These are phyloP conservation scores for Sitobion miscanthi DNA, from an alignment of 1,140 invertebrate species.

Conservation along the genomic window DNA sequence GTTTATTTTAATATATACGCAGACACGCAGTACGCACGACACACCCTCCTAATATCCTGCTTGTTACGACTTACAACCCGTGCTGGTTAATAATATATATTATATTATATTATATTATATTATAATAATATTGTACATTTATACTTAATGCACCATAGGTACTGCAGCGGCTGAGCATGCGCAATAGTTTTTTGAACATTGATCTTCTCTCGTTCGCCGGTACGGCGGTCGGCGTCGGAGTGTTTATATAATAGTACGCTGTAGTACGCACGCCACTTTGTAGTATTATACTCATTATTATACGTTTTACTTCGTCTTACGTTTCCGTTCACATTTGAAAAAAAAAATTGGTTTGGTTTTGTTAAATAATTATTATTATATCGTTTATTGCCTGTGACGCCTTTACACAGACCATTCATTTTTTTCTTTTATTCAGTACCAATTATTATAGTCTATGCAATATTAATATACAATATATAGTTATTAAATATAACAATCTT, in stretches of 20 bases:
- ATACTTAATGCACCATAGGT: neutral
- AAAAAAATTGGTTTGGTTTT: neutral
- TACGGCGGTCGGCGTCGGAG: neutral
- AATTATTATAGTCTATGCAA: neutral
- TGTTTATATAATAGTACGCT: neutral
- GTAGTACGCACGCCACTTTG: neutral
- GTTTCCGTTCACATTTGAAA: neutral
- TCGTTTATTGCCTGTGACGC: neutral
- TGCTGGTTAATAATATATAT: neutral
- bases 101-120: neutral
- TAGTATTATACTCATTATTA: neutral
- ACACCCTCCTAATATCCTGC: neutral
- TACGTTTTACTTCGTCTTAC: neutral
- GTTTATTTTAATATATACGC: neutral
- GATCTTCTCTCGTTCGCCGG: slow-evolving; percentile 18
- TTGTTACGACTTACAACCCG: too few relatives aligned
- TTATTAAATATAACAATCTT: neutral
- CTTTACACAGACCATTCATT: neutral
- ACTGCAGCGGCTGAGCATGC: neutral
- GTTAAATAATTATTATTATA: neutral
- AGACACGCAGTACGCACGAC: neutral
- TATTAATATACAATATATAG: neutral
- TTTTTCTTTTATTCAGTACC: neutral
- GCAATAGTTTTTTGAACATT: slow-evolving; percentile 4
- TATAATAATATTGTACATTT: neutral